Evolutionary conservation across 2,888 invertebrate genomes (phyloP), one percentile per base, ranked within the genome.

Genomic region (Noctua pronuba): DNA sequence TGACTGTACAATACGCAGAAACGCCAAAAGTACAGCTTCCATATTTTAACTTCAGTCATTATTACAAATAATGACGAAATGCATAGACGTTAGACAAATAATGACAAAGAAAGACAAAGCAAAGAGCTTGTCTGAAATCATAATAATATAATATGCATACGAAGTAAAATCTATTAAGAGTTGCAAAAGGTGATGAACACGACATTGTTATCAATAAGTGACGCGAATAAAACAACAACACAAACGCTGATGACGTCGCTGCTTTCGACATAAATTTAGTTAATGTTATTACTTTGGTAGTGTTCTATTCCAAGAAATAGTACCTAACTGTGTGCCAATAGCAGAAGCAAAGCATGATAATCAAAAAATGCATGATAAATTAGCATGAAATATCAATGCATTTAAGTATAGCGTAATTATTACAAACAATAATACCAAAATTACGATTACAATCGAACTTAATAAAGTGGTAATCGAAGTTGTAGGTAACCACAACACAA

Each of bases 401-500:
- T 44, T 2, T 28, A 16, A 41, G 2, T 41, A 44, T n/a, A 83
- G 2, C 31, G 5, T 16, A 31, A 28, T 41, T 24, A 35, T 13
- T 28, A 44, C 35, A 58, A 80, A 71, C 13, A 74, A 74, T 31
- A 31, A 64, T 35, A 24, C 18, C 66, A 38, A 49, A 41, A 66
- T 35, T 11, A 73, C 44, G 60, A 70, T 73, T 69, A 78, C 52
- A 69, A 66, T 83, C 31, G n/a, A 71, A 64, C 21, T 76, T 75
- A 76, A 84, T 80, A 67, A 85, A 78, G 83, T 78, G 24, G 52
- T 80, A 82, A 82, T 77, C 66, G 65, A 69, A 80, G 77, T 65
- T 87, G 77, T 55, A 67, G 62, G 84, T 82, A 78, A 85, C 80
- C 71, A 65, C 28, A 82, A 82, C 83, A 82, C 78, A 78, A 66